Evolutionary conservation across 2,888 invertebrate genomes (phyloP).

Genomic region (Microctonus aethiopoides): DNA sequence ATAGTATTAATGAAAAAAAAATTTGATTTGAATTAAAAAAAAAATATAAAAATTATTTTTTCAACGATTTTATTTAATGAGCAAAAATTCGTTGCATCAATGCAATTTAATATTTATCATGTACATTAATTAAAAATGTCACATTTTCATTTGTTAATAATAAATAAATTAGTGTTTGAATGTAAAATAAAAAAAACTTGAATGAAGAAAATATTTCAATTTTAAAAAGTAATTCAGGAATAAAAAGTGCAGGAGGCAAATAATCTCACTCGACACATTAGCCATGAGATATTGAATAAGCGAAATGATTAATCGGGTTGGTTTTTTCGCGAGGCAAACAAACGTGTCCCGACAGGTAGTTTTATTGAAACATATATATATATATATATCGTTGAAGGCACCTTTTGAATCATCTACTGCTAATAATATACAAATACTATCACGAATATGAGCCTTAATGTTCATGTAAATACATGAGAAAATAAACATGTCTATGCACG

Average conservation of each 20-base stretch:
- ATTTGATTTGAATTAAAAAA: background rate
- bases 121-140: background rate
- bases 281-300: conserved; percentile 38
- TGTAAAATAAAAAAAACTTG: background rate
- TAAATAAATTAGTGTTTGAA: conserved; percentile 8
- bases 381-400: conserved; percentile 9
- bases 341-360: conserved; percentile 12
- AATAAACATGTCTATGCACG: background rate
- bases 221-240: background rate
- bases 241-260: conserved; percentile 17
- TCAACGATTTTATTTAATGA: too few species aligned
- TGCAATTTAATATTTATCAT: too few species aligned
- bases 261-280: conserved; percentile 36
- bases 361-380: too few species aligned
- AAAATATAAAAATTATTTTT: too few species aligned
- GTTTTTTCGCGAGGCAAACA: conserved; percentile 6
- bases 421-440: background rate
- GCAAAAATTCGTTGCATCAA: too few species aligned
- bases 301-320: conserved; percentile 34
- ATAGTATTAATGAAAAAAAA: background rate
- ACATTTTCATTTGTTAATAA: background rate
- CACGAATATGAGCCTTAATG: background rate
- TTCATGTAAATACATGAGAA: background rate
- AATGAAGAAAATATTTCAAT: background rate
- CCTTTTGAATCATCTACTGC: background rate